These are phyloP conservation scores for Sylvicola cinctus DNA, from an alignment of 2,888 invertebrate genomes.

Conservation along the genomic window DNA sequence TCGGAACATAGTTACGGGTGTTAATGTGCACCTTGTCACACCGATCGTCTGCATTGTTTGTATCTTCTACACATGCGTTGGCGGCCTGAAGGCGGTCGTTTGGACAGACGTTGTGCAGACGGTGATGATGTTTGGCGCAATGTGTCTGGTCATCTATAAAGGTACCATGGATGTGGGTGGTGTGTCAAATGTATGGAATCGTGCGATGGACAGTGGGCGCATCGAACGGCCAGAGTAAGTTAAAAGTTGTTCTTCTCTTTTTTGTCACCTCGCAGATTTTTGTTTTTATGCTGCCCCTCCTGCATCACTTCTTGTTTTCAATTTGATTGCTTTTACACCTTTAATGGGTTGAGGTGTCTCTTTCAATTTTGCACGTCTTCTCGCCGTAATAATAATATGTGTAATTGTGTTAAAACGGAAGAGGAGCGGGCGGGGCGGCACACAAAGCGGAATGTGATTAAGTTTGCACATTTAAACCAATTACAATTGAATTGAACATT, in stretches of 20 bases:
- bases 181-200: conserved; percentile 31
- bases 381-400: no score
- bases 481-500: no score
- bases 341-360: no score
- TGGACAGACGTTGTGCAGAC: conserved; percentile 56
- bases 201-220: conserved; percentile 35
- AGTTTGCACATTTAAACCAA: no score
- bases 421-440: no score
- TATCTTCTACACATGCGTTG: conserved; percentile 60
- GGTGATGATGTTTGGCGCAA: conserved; percentile 43
- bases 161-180: conserved; percentile 45
- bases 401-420: no score
- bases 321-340: no score
- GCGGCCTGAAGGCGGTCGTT: conserved; percentile 43
- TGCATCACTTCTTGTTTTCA: no score
- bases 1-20: conserved; percentile 50
- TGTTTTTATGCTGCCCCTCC: neutral
- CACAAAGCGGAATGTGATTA: no score
- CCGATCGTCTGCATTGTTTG: conserved; percentile 54
- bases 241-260: neutral
- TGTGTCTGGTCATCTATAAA: conserved; percentile 40
- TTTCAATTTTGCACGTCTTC: neutral
- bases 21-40: conserved; percentile 51
- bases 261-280: neutral
- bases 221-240: conserved; percentile 38